Base-by-base conservation (phyloP, 1,140 invertebrate genomes). In the Chlorops oryzae region DNA sequence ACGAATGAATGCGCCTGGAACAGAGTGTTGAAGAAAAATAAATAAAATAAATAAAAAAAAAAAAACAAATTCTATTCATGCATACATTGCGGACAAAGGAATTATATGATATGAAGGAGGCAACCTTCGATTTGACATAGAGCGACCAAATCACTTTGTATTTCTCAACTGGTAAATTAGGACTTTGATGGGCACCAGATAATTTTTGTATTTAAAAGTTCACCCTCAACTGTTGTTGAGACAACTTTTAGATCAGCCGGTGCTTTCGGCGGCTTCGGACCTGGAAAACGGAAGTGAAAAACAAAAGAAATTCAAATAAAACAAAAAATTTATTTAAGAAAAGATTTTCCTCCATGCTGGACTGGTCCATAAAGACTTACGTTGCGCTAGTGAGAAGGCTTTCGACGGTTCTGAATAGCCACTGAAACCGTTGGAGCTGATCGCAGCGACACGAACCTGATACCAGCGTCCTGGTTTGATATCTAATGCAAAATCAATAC, bases 391-490 rank as follows among this genome's bases (percentile, higher is more conserved):
- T 25, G 76, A 81, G 58, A 87, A 87, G 0, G 80, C 77, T 5
- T 74, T 59, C 6, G 83, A 85, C 0, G 78, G 77, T 13, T 73
- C 61, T 0, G 85, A 87, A 59, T 81, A 88, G 5, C 85, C 86
- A 46, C 78, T 70, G 0, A 83, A 84, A 0, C 87, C 86, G 51
- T 81, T 78, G 2, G 75, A 75, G 62, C 82, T 86, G 0, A 89
- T 78, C 2, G 84, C 81, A 0, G 85, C 85, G 2, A 88, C 81
- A 22, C 86, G 76, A 59, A 87, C 85, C 59, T 86, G 80, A 65
- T 88, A 89, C 85, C 84, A 87, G 15, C 81, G 78, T 15, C 84
- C 86, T 0, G 83, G 82, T 57, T 80, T 81, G 38, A 86, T 64
- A 13, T 77, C 76, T 9, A 85, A 72, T 2, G 77, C 75, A 7